Evolutionary conservation across 2,797 vertebrate species (phyloP).

Genomic region (Anolis apletophallus): DNA sequence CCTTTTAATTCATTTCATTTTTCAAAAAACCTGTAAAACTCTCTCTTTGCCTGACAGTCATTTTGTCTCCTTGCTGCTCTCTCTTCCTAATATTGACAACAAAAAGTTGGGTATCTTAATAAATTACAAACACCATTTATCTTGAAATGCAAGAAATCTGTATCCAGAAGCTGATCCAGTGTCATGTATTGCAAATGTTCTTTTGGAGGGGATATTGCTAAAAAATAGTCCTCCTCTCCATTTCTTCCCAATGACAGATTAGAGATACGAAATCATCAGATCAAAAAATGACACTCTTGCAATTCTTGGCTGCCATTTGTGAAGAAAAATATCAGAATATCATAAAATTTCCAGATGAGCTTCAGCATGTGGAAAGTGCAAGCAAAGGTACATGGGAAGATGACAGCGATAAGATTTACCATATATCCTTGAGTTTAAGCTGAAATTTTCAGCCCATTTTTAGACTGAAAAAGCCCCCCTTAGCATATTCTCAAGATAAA

Average conservation of each 20-base stretch:
- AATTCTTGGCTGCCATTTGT: conserved; percentile 94
- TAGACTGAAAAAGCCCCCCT: no score
- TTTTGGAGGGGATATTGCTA: not conserved
- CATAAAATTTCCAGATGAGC: conserved; percentile 92
- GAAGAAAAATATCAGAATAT: conserved; percentile 88
- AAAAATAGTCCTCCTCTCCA: fast-evolving
- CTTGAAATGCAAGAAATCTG: not conserved
- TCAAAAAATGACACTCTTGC: conserved; percentile 91
- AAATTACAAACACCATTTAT: not conserved
- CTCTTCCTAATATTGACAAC: not conserved
- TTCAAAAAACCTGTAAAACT: no score
- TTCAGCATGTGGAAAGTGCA: conserved; percentile 92
- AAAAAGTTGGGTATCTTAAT: not conserved
- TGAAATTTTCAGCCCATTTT: no score
- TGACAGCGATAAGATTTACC: no score
- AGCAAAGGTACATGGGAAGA: conserved; percentile 87
- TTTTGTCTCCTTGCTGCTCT: no score
- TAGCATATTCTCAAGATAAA: no score
- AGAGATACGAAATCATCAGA: conserved; percentile 94
- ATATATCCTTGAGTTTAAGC: no score
- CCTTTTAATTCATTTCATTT: no score
- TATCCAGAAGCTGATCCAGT: not conserved
- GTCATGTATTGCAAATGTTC: not conserved
- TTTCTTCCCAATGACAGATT: conserved; percentile 80
- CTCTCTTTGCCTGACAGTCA: no score